These are phyloP conservation scores for Desmodus rotundus DNA, from an alignment of 2,113 vertebrate species.

Conservation along the genomic window DNA sequence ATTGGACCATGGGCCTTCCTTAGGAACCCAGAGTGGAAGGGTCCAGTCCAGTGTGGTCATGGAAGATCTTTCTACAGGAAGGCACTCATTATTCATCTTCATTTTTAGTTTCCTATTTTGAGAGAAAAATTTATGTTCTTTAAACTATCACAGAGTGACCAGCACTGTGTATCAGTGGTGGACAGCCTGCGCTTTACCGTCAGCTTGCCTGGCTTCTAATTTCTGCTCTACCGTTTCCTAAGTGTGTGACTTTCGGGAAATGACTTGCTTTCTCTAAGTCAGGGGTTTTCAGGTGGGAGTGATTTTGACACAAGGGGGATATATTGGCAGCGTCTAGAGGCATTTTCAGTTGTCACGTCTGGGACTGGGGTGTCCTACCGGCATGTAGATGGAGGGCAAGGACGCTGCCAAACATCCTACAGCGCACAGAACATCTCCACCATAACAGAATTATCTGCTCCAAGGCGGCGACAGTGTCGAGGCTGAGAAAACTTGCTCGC, in stretches of 20 bases:
- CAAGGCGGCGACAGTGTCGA: background rate
- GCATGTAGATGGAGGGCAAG: background rate
- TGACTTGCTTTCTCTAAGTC: background rate
- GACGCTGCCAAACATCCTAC: background rate
- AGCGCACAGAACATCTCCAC: background rate
- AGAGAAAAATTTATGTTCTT: background rate
- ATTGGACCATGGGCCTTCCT: background rate
- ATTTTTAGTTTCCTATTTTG: background rate
- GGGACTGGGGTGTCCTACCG: background rate
- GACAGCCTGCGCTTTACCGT: background rate
- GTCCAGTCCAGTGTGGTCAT: background rate
- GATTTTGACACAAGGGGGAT: background rate
- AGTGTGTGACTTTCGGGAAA: background rate
- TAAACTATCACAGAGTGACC: background rate
- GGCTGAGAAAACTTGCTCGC: background rate
- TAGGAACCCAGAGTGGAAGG: background rate
- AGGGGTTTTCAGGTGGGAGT: background rate
- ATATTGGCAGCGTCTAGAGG: background rate
- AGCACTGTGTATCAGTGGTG: background rate
- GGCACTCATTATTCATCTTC: background rate
- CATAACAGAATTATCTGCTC: background rate
- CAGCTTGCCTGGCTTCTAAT: background rate
- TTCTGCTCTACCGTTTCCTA: background rate
- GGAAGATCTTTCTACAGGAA: background rate
- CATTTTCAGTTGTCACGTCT: background rate